These are phyloP conservation scores for Leptonema lineaticorne DNA, from an alignment of 1,140 invertebrate species.

Conservation along the genomic window DNA sequence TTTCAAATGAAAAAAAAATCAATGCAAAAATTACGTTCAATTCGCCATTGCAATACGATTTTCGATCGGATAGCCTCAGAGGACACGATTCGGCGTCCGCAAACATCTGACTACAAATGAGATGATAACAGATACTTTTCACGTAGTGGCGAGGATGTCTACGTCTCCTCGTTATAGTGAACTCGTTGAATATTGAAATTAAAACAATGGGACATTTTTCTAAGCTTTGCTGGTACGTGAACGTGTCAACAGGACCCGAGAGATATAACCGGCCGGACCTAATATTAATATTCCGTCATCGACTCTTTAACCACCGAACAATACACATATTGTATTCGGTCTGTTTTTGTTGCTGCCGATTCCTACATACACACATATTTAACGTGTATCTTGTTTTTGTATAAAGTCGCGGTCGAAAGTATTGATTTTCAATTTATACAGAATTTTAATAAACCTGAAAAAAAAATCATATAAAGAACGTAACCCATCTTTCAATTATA, in stretches of 20 bases:
- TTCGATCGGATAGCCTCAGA: constrained; percentile 2
- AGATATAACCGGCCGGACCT: constrained; percentile 27
- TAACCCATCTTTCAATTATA: too few species aligned
- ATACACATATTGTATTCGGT: constrained; percentile 33
- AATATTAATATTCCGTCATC: constrained; percentile 37
- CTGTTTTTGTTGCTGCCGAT: too few species aligned
- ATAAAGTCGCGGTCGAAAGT: too few species aligned
- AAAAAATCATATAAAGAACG: too few species aligned
- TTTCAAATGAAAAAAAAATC: neutral
- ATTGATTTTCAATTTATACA: too few species aligned
- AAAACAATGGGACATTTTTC: constrained; percentile 39
- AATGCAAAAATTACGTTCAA: neutral
- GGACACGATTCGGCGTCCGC: constrained; percentile 15
- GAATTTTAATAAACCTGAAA: too few species aligned
- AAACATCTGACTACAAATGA: constrained; percentile 18
- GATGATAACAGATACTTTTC: constrained; percentile 26
- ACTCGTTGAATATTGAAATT: constrained; percentile 38
- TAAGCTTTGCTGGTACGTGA: too few species aligned
- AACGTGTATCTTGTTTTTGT: too few species aligned
- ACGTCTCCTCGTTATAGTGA: constrained; percentile 37
- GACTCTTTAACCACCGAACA: constrained; percentile 25
- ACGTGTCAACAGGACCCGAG: constrained; percentile 33
- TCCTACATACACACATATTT: too few species aligned
- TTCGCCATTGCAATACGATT: neutral
- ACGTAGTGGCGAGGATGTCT: constrained; percentile 33